These are phyloP conservation scores for Matsumurasca onukii DNA, from an alignment of 1,140 invertebrate species.

Conservation along the genomic window DNA sequence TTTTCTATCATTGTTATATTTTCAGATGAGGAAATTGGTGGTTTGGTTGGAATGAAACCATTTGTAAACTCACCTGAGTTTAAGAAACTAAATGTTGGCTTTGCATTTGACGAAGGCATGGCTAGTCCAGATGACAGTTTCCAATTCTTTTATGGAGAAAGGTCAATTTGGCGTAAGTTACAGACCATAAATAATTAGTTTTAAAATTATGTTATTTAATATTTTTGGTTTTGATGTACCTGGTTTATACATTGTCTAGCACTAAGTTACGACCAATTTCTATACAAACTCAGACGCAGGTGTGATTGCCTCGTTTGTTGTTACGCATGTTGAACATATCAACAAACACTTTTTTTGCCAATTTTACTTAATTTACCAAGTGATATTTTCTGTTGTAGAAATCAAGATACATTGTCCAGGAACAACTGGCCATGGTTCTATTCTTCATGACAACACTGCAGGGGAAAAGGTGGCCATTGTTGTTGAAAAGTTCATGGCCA, in stretches of 20 bases:
- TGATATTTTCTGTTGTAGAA: constrained; percentile 53
- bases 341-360: neutral
- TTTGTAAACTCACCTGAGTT: constrained; percentile 80
- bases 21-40: constrained; percentile 94
- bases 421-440: constrained; percentile 84
- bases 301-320: too few relatives aligned
- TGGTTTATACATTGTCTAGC: too few relatives aligned
- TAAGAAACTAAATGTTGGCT: constrained; percentile 80
- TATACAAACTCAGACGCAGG: too few relatives aligned
- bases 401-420: constrained; percentile 71
- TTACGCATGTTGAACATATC: too few relatives aligned
- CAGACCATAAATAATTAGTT: neutral
- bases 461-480: constrained; percentile 80
- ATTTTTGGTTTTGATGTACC: too few relatives aligned
- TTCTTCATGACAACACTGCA: constrained; percentile 76
- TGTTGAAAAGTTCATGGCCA: constrained; percentile 74
- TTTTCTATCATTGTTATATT: constrained; percentile 25
- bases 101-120: constrained; percentile 87
- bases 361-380: neutral
- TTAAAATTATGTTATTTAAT: too few relatives aligned
- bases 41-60: constrained; percentile 75
- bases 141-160: constrained; percentile 75
- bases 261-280: too few relatives aligned
- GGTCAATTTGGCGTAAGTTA: constrained; percentile 57
- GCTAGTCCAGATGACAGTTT: constrained; percentile 63